phyloP scores from a whole-genome alignment of 2,888 invertebrate genomes.

The Stegophylla sp. region DNA sequence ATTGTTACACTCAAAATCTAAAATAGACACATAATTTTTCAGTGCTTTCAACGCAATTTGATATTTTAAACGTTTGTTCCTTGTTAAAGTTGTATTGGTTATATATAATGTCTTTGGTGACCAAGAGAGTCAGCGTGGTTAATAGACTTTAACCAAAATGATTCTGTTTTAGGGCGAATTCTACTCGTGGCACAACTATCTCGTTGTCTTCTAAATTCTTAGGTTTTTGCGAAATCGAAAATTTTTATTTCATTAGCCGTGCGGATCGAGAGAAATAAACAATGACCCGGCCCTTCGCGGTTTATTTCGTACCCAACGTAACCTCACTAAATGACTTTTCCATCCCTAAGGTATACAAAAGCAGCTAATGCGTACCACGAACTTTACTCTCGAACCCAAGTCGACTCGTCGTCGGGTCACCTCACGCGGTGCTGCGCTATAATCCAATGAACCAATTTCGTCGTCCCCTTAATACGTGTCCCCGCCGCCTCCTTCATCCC shows the following conservation, averaged over 20 bases:
- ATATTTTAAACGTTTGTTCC: too few species aligned
- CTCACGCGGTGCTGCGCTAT: neutral
- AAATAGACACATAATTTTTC: too few species aligned
- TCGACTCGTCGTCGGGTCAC: neutral
- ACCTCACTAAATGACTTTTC: conserved; percentile 9
- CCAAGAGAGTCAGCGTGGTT: neutral
- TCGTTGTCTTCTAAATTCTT: neutral
- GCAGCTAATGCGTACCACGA: neutral
- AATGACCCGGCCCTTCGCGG: neutral
- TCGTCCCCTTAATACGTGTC: too few species aligned
- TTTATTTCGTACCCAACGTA: neutral
- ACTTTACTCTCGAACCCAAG: neutral
- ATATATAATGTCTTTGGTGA: neutral
- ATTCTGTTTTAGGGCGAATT: neutral
- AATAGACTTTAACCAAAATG: neutral
- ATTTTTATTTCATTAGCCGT: too few species aligned
- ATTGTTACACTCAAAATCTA: too few species aligned
- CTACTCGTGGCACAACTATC: too few species aligned
- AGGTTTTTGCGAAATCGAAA: neutral
- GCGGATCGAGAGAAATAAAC: neutral
- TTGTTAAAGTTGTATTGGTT: too few species aligned
- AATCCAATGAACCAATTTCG: conserved; percentile 26
- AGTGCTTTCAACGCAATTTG: too few species aligned
- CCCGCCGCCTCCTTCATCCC: neutral
- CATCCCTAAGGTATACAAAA: conserved; percentile 9